Evolutionary conservation across 1,140 invertebrate genomes (phyloP).

Genomic region (Drosophila triauraria): DNA sequence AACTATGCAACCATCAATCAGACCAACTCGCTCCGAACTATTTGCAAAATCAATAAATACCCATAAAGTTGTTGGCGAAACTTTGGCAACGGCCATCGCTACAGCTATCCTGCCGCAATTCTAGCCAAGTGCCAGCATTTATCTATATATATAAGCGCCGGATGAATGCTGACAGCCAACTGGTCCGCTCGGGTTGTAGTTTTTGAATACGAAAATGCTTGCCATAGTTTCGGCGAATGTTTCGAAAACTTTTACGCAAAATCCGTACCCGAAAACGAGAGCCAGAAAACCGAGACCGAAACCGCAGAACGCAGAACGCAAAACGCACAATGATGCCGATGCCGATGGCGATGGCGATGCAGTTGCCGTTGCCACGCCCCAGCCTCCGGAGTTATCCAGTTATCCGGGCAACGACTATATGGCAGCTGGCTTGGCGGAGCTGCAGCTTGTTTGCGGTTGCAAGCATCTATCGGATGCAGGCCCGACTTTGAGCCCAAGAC

Average conservation of each 20-base stretch:
- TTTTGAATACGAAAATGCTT: constrained; percentile 77
- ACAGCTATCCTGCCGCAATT: constrained; percentile 30
- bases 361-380: constrained; percentile 9
- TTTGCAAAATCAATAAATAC: constrained; percentile 80
- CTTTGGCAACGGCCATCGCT: constrained; percentile 44
- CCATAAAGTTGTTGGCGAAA: constrained; percentile 69
- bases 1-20: constrained; percentile 66
- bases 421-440: constrained; percentile 57
- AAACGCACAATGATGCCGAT: constrained; percentile 45
- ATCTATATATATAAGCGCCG: constrained; percentile 36
- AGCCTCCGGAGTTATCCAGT: constrained; percentile 22
- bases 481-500: constrained; percentile 45
- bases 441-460: constrained; percentile 77
- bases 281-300: constrained; percentile 37
- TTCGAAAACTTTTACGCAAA: constrained; percentile 75
- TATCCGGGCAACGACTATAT: constrained; percentile 23
- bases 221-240: constrained; percentile 73
- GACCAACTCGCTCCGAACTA: constrained; percentile 63
- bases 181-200: constrained; percentile 28
- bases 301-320: constrained; percentile 71
- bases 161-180: constrained; percentile 76
- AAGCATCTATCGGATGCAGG: constrained; percentile 66
- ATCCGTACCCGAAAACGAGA: constrained; percentile 45
- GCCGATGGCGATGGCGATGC: not conserved
- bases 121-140: constrained; percentile 43